A percentile compares a stretch with the other conserved stretches of the same genome.
Conservation (phyloP, 1,140 invertebrate species). For the Pseudomyrmex gracilis region DNA sequence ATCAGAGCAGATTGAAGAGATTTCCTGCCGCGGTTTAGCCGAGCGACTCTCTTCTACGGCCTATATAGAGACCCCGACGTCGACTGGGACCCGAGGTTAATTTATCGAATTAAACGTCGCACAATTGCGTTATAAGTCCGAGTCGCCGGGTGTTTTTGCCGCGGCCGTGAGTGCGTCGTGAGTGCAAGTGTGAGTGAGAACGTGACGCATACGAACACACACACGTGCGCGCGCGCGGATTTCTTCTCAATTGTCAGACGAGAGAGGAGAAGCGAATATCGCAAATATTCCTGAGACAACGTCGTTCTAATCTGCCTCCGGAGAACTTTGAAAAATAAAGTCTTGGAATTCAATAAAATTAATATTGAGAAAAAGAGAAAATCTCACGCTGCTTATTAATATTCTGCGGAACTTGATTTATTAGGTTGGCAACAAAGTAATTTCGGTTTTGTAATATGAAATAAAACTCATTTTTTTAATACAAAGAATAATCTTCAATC, state of each 20-base stretch:
- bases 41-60: conserved; percentile 71
- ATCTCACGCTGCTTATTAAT: conserved; percentile 6
- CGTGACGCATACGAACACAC: conserved; percentile 6
- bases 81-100: conserved; percentile 81
- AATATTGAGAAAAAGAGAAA: not conserved
- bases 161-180: not conserved
- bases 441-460: no score
- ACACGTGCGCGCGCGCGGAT: not conserved
- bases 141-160: conserved; percentile 76
- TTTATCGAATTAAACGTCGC: conserved; percentile 83
- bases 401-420: conserved; percentile 5
- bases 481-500: no score
- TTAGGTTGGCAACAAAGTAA: no score
- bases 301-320: no score
- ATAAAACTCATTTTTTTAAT: no score
- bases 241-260: not conserved
- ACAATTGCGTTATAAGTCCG: conserved; percentile 82
- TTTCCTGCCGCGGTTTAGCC: conserved; percentile 82
- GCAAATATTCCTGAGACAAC: no score
- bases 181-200: conserved; percentile 3
- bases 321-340: no score
- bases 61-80: conserved; percentile 77
- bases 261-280: not conserved
- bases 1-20: conserved; percentile 85
- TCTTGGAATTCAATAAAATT: not conserved